phyloP scores from a whole-genome alignment of 2,888 invertebrate species.

The Ennomos erosarius region DNA sequence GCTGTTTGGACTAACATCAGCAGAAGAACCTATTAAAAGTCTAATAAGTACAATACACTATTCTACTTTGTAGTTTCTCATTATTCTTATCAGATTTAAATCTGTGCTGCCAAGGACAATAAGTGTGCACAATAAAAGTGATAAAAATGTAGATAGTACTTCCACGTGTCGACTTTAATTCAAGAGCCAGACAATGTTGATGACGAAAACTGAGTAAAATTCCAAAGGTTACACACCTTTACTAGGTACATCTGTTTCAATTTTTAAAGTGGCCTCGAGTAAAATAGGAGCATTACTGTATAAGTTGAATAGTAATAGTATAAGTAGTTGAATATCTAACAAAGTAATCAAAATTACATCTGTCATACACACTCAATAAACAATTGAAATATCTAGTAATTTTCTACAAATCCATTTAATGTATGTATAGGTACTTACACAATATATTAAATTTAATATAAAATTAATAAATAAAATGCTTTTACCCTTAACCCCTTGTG shows the following conservation, averaged over 20 bases:
- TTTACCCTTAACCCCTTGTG: constrained; percentile 64
- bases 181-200: not conserved
- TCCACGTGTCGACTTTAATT: not conserved
- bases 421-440: constrained; percentile 21
- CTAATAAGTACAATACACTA: no score
- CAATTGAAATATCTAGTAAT: not conserved
- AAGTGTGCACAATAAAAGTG: no score
- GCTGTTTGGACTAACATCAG: no score
- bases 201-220: constrained; percentile 11
- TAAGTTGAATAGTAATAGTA: no score
- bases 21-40: no score
- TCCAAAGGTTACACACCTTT: constrained; percentile 15
- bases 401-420: constrained; percentile 50
- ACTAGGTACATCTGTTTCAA: constrained; percentile 3
- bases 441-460: constrained; percentile 38
- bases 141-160: no score
- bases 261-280: constrained; percentile 10
- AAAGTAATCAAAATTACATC: constrained; percentile 7
- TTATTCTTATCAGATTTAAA: no score
- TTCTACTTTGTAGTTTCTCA: no score
- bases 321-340: not conserved
- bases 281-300: not conserved
- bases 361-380: constrained; percentile 10
- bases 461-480: constrained; percentile 67
- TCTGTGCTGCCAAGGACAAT: no score